Evolutionary conservation across 2,113 vertebrate genomes (phyloP).

Genomic region (Penelope pileata): DNA sequence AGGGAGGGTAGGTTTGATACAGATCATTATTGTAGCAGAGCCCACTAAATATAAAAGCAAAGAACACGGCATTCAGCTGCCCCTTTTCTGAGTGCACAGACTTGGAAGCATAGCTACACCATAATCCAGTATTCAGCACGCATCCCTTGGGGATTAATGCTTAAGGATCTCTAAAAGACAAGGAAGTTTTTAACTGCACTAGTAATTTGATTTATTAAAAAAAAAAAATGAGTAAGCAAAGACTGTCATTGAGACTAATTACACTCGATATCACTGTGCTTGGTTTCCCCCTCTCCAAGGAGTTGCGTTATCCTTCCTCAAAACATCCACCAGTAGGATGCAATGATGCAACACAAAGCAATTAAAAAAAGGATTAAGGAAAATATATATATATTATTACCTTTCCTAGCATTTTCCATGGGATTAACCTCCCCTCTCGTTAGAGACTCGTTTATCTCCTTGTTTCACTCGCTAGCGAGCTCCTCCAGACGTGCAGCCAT

Average conservation of each 20-base stretch:
- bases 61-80: not conserved
- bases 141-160: not conserved
- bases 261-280: fast-evolving
- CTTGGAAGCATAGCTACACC: not conserved
- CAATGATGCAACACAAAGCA: not conserved
- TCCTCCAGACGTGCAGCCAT: slow-evolving; percentile 11
- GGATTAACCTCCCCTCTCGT: not conserved
- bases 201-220: not conserved
- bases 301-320: not conserved
- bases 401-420: not conserved
- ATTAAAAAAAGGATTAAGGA: not conserved
- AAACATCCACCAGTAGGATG: not conserved
- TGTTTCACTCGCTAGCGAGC: not conserved
- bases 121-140: fast-evolving
- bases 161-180: not conserved
- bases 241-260: not conserved
- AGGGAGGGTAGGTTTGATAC: fast-evolving
- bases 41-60: not conserved
- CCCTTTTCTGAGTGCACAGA: not conserved
- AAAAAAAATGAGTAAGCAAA: not conserved
- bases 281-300: not conserved
- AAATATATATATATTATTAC: not conserved
- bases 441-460: not conserved
- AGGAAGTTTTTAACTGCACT: not conserved
- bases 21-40: not conserved